phyloP scores from a whole-genome alignment of 2,797 vertebrate species.

The Schizopygopsis malacanthus region DNA sequence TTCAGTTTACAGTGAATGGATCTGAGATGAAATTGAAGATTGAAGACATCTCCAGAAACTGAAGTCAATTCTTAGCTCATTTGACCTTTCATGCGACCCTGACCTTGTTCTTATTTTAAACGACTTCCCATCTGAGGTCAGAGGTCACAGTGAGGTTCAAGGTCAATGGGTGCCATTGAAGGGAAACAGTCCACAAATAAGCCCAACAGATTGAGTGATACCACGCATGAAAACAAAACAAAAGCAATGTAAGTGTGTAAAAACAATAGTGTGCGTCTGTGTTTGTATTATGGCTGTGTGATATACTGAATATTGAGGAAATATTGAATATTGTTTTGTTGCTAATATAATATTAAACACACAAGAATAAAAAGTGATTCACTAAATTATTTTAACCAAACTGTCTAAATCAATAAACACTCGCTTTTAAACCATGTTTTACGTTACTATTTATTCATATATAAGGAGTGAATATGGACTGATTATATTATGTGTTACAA shows the following conservation, averaged over 20 bases:
- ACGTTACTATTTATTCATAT: neutral
- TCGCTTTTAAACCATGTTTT: neutral
- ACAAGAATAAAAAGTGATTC: neutral
- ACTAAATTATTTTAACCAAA: neutral
- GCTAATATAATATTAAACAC: neutral
- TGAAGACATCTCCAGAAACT: neutral
- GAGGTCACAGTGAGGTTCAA: constrained; percentile 25
- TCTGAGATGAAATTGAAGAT: neutral
- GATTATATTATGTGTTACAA: neutral
- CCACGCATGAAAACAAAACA: neutral
- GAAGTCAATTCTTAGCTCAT: neutral
- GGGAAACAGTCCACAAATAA: neutral
- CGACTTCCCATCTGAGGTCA: neutral
- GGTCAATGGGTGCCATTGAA: constrained; percentile 1
- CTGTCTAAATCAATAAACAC: neutral
- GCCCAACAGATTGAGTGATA: constrained; percentile 1
- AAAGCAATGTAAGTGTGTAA: neutral
- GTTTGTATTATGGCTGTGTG: neutral
- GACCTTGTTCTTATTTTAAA: constrained; percentile 7
- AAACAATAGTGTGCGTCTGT: neutral
- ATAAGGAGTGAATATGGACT: neutral
- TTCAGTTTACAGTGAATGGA: neutral
- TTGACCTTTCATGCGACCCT: constrained; percentile 13
- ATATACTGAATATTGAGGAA: neutral
- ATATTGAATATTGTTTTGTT: neutral